A percentile compares a stretch with the other conserved stretches of the same genome.
Conservation (phyloP, 2,113 vertebrate species). For the Rhipidura dahli region DNA sequence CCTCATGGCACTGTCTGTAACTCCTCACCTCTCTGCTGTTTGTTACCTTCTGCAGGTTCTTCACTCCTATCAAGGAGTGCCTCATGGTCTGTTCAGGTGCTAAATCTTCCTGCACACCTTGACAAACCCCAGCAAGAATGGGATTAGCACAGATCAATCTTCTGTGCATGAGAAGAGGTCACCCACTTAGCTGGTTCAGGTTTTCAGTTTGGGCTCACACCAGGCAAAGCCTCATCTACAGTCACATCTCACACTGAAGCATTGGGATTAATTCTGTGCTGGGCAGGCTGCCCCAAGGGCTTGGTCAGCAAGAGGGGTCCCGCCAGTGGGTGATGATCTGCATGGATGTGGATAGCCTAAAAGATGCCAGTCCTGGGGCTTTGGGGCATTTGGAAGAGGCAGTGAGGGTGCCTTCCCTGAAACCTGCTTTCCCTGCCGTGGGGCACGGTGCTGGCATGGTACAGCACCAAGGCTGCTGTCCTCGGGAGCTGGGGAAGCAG, state of each 20-base stretch:
- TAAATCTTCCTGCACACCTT: background rate
- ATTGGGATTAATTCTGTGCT: background rate
- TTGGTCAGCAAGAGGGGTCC: background rate
- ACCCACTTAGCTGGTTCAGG: background rate
- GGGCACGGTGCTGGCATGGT: background rate
- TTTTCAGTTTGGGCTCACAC: background rate
- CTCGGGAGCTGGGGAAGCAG: background rate
- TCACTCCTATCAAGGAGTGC: background rate
- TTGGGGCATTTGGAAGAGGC: background rate
- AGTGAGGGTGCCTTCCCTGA: background rate
- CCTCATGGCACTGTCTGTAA: background rate
- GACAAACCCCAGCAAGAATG: background rate
- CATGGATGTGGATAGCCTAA: background rate
- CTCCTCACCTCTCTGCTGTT: background rate
- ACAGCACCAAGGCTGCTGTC: accelerated
- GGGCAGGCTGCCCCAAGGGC: background rate
- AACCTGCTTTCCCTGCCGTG: background rate
- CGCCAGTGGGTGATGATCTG: background rate
- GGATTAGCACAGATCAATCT: background rate
- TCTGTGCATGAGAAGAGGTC: background rate
- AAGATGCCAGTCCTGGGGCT: background rate
- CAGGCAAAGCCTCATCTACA: background rate
- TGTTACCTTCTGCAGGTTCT: background rate
- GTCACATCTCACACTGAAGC: background rate
- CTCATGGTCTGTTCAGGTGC: background rate